phyloP scores from a whole-genome alignment of 2,113 vertebrate genomes.

The Pristiophorus japonicus region DNA sequence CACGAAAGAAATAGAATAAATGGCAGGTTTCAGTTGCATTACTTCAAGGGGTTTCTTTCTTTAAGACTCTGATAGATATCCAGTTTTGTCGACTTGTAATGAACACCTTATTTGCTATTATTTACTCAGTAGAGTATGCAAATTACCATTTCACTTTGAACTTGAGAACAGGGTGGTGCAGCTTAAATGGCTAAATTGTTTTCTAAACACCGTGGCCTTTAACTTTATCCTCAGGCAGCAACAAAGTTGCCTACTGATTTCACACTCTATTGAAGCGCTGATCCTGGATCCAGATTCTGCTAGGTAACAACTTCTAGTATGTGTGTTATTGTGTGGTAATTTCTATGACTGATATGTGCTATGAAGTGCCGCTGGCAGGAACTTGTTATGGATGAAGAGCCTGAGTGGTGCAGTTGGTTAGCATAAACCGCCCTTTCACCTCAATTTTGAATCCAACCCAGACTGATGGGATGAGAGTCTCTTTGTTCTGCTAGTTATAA shows the following conservation, averaged over 20 bases:
- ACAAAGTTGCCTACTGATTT: constrained; percentile 89
- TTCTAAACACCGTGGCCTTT: constrained; percentile 36
- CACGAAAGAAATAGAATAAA: not conserved
- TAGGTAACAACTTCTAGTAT: constrained; percentile 59
- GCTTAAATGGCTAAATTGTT: not conserved
- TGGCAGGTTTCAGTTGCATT: not conserved
- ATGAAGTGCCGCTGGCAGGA: not conserved
- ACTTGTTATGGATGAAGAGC: not conserved
- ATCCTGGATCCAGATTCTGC: constrained; percentile 87
- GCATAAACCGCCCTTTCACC: not conserved
- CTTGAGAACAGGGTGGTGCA: not conserved
- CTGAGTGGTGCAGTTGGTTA: not conserved
- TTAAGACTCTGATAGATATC: not conserved
- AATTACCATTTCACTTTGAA: not conserved
- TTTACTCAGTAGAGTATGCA: not conserved
- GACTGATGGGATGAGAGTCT: not conserved
- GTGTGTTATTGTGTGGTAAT: not conserved
- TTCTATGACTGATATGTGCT: not conserved
- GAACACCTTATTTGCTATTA: not conserved
- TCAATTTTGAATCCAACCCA: not conserved
- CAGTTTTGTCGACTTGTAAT: not conserved
- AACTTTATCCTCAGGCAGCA: constrained; percentile 72
- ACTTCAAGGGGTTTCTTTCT: not conserved
- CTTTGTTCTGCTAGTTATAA: not conserved
- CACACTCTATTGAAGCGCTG: constrained; percentile 85